phyloP scores from a whole-genome alignment of 2,113 vertebrate species.

The Oreotrochilus melanogaster region DNA sequence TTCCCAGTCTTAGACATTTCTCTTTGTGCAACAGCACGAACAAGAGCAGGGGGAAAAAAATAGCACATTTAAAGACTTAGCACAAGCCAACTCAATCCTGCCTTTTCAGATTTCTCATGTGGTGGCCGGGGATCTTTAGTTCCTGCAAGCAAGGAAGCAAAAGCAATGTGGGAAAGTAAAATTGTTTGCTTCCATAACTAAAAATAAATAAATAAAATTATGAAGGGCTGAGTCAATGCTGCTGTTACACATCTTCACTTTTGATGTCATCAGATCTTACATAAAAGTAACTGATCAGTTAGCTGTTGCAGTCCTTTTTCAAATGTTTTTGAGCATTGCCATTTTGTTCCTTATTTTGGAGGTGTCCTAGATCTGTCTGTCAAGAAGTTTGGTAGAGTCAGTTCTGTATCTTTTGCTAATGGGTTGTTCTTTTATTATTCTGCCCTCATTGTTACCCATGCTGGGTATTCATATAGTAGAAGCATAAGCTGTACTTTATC shows the following conservation, averaged over 20 bases:
- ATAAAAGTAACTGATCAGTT: neutral
- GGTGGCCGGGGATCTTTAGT: neutral
- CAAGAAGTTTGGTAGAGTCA: neutral
- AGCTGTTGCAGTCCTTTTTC: neutral
- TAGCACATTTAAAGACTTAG: neutral
- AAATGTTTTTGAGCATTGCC: neutral
- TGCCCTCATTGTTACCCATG: neutral
- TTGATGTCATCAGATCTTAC: neutral
- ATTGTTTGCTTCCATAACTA: neutral
- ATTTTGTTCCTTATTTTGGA: conserved; percentile 4
- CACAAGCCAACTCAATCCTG: neutral
- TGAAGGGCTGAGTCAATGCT: neutral
- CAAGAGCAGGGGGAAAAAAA: neutral
- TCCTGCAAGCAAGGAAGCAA: neutral
- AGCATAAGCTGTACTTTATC: neutral
- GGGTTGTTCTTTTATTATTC: neutral
- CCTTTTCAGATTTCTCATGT: neutral
- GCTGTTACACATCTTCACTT: neutral
- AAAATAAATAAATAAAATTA: neutral
- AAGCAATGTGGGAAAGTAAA: neutral
- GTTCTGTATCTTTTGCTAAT: neutral
- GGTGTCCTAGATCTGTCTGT: conserved; percentile 33
- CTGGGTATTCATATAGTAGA: neutral
- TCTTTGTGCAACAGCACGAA: neutral
- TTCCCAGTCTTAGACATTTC: neutral